Base-by-base conservation (phyloP, 64 coral and sea anemone genomes). In the Montipora cactus region DNA sequence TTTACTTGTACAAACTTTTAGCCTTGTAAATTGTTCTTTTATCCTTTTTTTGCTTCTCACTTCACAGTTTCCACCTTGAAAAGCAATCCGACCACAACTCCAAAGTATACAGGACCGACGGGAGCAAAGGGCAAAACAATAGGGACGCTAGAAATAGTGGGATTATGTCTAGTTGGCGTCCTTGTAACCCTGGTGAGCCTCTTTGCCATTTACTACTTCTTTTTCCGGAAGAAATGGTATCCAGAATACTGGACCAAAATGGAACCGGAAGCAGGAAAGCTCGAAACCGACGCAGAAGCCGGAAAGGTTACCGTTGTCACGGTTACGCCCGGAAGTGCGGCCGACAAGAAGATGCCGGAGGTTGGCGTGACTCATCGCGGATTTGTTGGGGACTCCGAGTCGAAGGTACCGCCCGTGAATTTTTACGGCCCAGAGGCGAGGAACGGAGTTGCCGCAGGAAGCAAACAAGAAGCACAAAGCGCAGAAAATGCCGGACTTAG, bases 201-300 rank as follows among this genome's bases (percentile, higher is more conserved):
- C 66, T 86, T 86, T 50, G 62, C 45, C 66, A 51, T 86, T 23
- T 86, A 86, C 46, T 86, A 72, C 11, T 50, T 86, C 62, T 8
- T 47, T 48, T 71, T 49, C 10, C 66, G 82, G n/a, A 5, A 69
- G 46, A 16, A 22, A 44, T 20, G 4, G 66, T 16, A 83, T 9
- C 55, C 57, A 3, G 25, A 83, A 19, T 25, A 19, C 81, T 67
- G 28, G 23, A 81, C 9, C 19, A 44, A 83, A 21, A 1, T 49
- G 44, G 19, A 51, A 47, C 44, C n/a, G 7, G 47, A 23, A 11
- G 13, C 37, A 49, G 44, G 46, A 3, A 5, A 45, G 7, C 14
- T 12, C 18, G 6, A 9, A 10, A 37, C 76, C 12, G 10, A 47
- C 1, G 47, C 15, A 47, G 76, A 11, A 78, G 37, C 75, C 15